A percentile compares a stretch with the other conserved stretches of the same genome.
These are phyloP conservation scores for Eurytoma californica DNA, from an alignment of 2,888 invertebrate species.

Conservation along the genomic window DNA sequence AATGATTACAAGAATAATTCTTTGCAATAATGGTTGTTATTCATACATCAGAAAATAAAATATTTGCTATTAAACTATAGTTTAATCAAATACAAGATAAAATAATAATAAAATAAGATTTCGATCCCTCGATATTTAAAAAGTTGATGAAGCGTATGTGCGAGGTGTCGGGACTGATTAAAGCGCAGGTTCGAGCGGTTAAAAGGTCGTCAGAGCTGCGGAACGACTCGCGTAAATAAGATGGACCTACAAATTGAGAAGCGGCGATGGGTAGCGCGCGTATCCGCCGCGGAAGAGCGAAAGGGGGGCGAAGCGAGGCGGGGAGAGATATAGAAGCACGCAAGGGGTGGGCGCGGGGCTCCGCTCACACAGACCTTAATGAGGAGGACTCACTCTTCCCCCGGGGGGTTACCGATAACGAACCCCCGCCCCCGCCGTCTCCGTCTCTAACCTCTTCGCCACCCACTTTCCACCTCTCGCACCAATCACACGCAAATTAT, in stretches of 20 bases:
- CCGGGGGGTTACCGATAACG: slow-evolving; percentile 67
- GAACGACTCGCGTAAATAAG: slow-evolving; percentile 52
- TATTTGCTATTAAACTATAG: no score
- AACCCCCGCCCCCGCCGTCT: slow-evolving; percentile 60
- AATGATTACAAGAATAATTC: no score
- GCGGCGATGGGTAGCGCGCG: slow-evolving; percentile 53
- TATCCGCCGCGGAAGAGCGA: slow-evolving; percentile 8
- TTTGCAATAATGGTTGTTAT: no score
- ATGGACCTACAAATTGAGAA: slow-evolving; percentile 59
- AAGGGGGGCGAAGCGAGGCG: not conserved
- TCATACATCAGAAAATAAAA: no score
- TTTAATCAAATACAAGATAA: no score
- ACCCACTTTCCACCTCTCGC: slow-evolving; percentile 54
- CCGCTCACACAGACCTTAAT: slow-evolving; percentile 68
- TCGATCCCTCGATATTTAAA: no score
- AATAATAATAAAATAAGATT: no score
- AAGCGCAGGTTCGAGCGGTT: no score
- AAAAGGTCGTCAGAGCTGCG: no score
- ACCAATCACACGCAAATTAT: slow-evolving; percentile 65
- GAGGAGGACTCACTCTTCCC: slow-evolving; percentile 65
- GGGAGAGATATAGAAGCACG: slow-evolving; percentile 1
- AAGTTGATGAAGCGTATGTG: no score
- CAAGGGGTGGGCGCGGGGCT: slow-evolving; percentile 15
- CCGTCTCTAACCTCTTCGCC: slow-evolving; percentile 43
- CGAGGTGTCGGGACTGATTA: no score